Evolutionary conservation across 1,140 invertebrate species (phyloP), one percentile per base, ranked within the genome.

Genomic region (Ptiloglossa arizonensis): DNA sequence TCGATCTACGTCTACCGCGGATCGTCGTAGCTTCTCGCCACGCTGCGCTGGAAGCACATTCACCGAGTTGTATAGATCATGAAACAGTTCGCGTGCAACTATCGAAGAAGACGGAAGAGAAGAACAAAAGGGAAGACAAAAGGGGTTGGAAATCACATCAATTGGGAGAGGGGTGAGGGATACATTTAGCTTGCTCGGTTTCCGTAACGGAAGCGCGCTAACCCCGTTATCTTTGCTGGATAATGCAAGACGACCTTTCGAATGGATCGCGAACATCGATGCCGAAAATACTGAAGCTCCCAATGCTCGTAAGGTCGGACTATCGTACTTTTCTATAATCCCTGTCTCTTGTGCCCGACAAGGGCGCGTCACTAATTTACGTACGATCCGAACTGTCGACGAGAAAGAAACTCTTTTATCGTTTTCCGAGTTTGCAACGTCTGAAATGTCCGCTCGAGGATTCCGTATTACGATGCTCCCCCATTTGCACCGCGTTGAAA

Each of bases 231-330:
- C 73, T 56, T 24, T 54, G 32, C n/a, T 48, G 67, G 67, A 83
- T 44, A 78, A 81, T 73, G 79, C 67, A 27, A 68, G 74, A 46
- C 62, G 60, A 57, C 48, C 56, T 52, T 72, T 78, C 59, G 38
- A 72, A 67, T 68, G 56, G 52, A 83, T 82, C 67, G 73, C 67
- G 64, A 71, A 64, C 41, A 67, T 27, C 63, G 72, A 57, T 44
- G 52, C 64, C 22, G 9, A 35, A 50, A 59, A 68, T 60, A 62
- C 70, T 46, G 68, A 70, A 78, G 62, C 52, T 78, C 54, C n/a
- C 46, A 50, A 70, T 32, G 50, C 22, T 72, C n/a, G 35, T 22
- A 70, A 82, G 59, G 27, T 82, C 63, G 48, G 64, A 67, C 50
- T 64, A 72, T 81, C 29, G 32, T 75, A 80, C 52, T 52, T 67